These are phyloP conservation scores for Macroramphosus scolopax DNA, from an alignment of 2,797 vertebrate genomes.

Conservation along the genomic window DNA sequence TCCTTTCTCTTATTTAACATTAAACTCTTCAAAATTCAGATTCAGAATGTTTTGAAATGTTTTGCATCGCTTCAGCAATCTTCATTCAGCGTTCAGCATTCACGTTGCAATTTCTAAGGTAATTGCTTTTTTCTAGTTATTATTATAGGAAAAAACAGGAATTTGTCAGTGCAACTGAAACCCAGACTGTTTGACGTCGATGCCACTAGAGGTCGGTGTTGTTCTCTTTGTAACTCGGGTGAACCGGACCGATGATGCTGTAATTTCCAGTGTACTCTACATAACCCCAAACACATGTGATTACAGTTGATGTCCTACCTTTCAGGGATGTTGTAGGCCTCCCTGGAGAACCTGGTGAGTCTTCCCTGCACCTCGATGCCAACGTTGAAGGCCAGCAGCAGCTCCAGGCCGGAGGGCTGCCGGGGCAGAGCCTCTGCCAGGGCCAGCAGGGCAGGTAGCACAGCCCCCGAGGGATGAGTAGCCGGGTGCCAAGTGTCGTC, in stretches of 20 bases:
- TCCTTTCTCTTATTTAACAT: too few species aligned
- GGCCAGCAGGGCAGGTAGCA: slow-evolving; percentile 86
- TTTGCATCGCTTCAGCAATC: too few species aligned
- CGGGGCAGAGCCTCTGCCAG: slow-evolving; percentile 79
- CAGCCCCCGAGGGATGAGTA: slow-evolving; percentile 90
- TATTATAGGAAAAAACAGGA: too few species aligned
- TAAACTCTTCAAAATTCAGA: too few species aligned
- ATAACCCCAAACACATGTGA: too few species aligned
- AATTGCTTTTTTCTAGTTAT: too few species aligned
- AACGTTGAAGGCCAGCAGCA: slow-evolving; percentile 91
- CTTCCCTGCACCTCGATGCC: slow-evolving; percentile 92
- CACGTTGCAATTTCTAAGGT: too few species aligned
- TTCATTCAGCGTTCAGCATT: too few species aligned
- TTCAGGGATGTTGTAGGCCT: slow-evolving; percentile 89
- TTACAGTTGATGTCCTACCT: too few species aligned
- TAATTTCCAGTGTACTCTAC: too few species aligned
- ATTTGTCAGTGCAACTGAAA: too few species aligned
- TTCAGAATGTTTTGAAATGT: too few species aligned
- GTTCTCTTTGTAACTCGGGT: background rate
- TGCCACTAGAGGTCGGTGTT: slow-evolving; percentile 17
- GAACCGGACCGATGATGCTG: background rate
- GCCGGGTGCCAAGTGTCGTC: slow-evolving; percentile 96
- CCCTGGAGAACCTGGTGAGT: slow-evolving; percentile 86
- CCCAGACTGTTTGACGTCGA: background rate
- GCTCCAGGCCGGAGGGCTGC: slow-evolving; percentile 83